These are phyloP conservation scores for Exocentrus adspersus DNA, from an alignment of 2,888 invertebrate genomes.

Conservation along the genomic window DNA sequence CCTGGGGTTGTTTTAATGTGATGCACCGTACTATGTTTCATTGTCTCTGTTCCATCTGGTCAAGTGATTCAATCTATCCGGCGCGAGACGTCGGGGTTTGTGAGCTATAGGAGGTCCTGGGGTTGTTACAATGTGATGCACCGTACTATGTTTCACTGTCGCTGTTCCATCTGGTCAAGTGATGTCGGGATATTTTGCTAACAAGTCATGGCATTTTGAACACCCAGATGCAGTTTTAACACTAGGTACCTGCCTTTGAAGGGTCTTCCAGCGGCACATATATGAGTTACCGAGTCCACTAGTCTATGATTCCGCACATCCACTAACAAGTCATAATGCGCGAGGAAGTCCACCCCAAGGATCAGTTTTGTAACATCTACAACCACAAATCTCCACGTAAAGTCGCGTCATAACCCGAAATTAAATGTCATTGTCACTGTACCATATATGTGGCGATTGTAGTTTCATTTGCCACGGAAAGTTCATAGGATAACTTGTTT, in stretches of 20 bases:
- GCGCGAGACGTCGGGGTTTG: no score
- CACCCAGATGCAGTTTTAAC: background rate
- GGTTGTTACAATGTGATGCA: background rate
- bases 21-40: background rate
- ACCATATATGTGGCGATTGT: conserved; percentile 4
- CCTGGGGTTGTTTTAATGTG: background rate
- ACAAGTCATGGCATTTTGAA: background rate
- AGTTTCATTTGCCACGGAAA: no score
- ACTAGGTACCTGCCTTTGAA: background rate
- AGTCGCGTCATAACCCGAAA: background rate
- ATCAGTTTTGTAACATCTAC: background rate
- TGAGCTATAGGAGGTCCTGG: conserved; percentile 41
- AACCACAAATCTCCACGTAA: conserved; percentile 9
- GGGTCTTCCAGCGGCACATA: no score
- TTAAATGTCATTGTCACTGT: background rate
- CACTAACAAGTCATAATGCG: background rate
- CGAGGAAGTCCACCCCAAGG: no score
- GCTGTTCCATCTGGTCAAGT: background rate
- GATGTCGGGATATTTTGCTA: background rate
- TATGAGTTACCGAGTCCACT: background rate
- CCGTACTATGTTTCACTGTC: background rate
- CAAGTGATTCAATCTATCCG: no score
- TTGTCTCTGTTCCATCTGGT: background rate
- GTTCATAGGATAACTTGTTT: no score
- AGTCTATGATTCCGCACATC: background rate